Base-by-base conservation (phyloP, 2,113 vertebrate species). In the Lates calcarifer region DNA sequence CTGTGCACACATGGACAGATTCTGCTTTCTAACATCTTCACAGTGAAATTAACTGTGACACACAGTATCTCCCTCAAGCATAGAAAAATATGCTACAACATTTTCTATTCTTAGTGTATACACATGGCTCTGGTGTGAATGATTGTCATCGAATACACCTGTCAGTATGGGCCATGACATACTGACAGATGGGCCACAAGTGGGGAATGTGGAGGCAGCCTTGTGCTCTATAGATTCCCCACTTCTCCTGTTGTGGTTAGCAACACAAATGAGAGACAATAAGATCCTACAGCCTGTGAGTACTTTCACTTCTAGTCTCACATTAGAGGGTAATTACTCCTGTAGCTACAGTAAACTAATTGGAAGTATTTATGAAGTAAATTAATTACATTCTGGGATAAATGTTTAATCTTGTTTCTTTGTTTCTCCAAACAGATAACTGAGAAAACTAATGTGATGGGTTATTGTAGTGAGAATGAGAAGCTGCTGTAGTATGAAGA, bases 51-150 rank as follows among this genome's bases (percentile, higher is more conserved):
- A 37, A 28, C 51, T 68, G 58, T 15, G 51, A 68, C 60, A 74
- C 28, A 24, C 26, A 67, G 24, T 18, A 22, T 72, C 47, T 69
- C 79, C 33, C 35, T 24, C 7, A 26, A 56, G 43, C 61, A 66
- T 15, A 53, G 10, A 45, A 67, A 74, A 77, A 77, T 55, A 20
- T 57, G 28, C 62, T 43, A 15, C 20, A 51, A 33, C 29, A 4
- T 47, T n/a, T 77, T 73, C 74, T 86, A 82, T 82, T 89, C 47
- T 82, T 69, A 83, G 84, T 28, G 26, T 41, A 45, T 64, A 56
- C 69, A 70, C 62, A 71, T 47, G 57, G 67, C 58, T 37, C 47
- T 20, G 35, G 45, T 85, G 65, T 67, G 63, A 90, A 77, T 74
- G 71, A 89, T 77, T 83, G 73, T 65, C 76, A 71, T 73, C 5